Evolutionary conservation across 2,113 vertebrate species (phyloP).

Genomic region (Daboia siamensis): DNA sequence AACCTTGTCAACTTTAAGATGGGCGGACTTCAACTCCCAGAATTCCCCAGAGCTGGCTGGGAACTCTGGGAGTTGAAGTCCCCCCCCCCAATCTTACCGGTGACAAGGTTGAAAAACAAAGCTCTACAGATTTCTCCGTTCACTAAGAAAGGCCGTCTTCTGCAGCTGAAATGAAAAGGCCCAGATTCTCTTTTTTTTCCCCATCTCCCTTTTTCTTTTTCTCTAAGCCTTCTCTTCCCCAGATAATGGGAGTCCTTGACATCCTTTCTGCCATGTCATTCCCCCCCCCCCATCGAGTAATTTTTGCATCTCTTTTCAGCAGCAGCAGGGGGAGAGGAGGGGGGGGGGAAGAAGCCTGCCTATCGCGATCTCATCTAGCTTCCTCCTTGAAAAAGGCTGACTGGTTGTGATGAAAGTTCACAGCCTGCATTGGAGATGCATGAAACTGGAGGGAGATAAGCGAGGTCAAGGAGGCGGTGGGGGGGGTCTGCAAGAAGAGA

Average conservation of each 20-base stretch:
- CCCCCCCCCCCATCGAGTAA: neutral
- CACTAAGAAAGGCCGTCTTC: neutral
- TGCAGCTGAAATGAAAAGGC: neutral
- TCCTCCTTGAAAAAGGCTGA: neutral
- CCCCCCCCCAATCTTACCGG: neutral
- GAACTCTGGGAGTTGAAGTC: neutral
- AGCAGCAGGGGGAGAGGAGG: neutral
- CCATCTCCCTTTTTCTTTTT: neutral
- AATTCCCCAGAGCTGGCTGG: no score
- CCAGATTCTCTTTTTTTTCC: neutral
- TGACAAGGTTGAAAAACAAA: neutral
- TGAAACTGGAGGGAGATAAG: neutral
- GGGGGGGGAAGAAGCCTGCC: neutral
- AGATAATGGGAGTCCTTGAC: neutral
- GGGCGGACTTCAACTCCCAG: neutral
- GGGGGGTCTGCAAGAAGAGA: neutral
- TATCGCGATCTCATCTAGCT: neutral
- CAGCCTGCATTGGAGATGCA: neutral
- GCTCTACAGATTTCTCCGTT: neutral
- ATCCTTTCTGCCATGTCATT: neutral
- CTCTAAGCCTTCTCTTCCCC: no score
- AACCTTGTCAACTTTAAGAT: neutral
- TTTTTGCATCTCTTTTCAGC: slow-evolving; percentile 6
- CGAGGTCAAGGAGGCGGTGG: neutral
- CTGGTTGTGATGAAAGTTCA: neutral